phyloP scores from a whole-genome alignment of 2,888 invertebrate genomes.

The Agrilus biguttatus region DNA sequence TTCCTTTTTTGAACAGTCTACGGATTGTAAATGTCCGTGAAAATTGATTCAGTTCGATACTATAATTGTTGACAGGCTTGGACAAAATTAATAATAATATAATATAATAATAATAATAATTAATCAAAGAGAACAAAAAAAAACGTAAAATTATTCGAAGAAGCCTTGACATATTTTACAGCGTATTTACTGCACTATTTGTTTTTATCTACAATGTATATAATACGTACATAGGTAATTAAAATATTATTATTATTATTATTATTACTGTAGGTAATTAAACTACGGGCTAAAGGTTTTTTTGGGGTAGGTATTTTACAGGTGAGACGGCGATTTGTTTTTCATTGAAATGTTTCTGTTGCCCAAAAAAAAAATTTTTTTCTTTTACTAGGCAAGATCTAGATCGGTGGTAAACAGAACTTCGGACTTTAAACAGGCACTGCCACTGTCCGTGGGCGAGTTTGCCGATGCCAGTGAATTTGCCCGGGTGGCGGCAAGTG shows the following conservation, averaged over 20 bases:
- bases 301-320: neutral
- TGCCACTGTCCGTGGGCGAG: constrained; percentile 49
- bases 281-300: neutral
- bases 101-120: neutral
- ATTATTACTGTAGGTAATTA: neutral
- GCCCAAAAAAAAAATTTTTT: neutral
- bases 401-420: constrained; percentile 26
- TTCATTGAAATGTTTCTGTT: neutral
- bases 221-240: neutral
- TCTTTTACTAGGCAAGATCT: constrained; percentile 17
- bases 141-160: neutral
- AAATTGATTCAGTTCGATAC: no score
- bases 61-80: no score
- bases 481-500: constrained; percentile 54
- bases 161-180: no score
- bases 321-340: neutral
- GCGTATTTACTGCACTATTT: no score
- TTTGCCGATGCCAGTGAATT: constrained; percentile 56
- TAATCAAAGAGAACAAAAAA: neutral
- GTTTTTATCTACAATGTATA: neutral
- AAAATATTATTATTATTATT: neutral
- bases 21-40: no score
- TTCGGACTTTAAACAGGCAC: constrained; percentile 53
- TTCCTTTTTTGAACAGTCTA: neutral
- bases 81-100: neutral